Evolutionary conservation across 1,140 invertebrate genomes (phyloP).

Genomic region (Thaumatotibia leucotreta): DNA sequence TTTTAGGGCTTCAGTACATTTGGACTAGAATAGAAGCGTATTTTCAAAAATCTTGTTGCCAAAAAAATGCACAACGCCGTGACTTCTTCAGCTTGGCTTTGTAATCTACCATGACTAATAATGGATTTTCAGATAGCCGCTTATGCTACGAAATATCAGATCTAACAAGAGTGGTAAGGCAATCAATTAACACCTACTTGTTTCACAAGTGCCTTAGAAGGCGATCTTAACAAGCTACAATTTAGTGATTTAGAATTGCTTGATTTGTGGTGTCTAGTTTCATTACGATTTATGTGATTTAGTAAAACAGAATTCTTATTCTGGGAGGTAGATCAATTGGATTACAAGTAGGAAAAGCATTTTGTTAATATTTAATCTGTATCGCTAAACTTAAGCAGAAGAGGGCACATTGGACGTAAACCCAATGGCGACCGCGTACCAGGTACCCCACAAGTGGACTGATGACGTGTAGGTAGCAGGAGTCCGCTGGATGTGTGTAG

Average conservation of each 20-base stretch:
- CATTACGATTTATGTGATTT: background rate
- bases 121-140: slow-evolving; percentile 18
- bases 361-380: no score
- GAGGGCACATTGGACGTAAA: no score
- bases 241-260: slow-evolving; percentile 6
- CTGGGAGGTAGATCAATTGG: background rate
- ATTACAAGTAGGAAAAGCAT: background rate
- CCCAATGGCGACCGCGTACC: no score
- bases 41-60: no score
- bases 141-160: slow-evolving; percentile 10
- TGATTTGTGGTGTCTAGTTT: slow-evolving; percentile 13
- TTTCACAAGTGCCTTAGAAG: slow-evolving; percentile 2
- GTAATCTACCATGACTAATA: background rate
- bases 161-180: slow-evolving; percentile 17
- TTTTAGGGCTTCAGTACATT: no score
- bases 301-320: no score
- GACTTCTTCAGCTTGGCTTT: background rate
- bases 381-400: no score
- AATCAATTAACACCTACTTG: slow-evolving; percentile 41
- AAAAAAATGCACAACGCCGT: no score
- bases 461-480: no score
- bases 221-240: slow-evolving; percentile 9
- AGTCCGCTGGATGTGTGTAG: no score
- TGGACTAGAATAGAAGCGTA: no score
- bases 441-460: no score